Base-by-base conservation (phyloP, 2,113 vertebrate species). In the Castor canadensis region DNA sequence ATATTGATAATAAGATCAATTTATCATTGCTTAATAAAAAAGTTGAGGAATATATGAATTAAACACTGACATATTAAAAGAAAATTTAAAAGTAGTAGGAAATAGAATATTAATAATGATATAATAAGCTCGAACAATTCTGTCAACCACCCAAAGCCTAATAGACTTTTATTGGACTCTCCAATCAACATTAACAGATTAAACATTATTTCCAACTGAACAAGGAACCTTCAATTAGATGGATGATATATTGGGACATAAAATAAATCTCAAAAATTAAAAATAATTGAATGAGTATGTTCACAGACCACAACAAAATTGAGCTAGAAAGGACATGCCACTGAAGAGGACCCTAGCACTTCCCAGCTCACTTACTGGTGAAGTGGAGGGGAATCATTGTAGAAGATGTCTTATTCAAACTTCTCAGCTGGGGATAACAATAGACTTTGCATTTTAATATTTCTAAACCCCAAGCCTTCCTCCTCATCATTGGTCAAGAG, bases 321-420 rank as follows among this genome's bases (percentile, higher is more conserved):
- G 81, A 92, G 79, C 64, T 66, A 56, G 56, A 92, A 92, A 77
- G 87, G n/a, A n/a, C n/a, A n/a, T n/a, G n/a, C n/a, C n/a, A n/a
- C n/a, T n/a, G n/a, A n/a, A n/a, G n/a, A n/a, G n/a, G n/a, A n/a
- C n/a, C n/a, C n/a, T n/a, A n/a, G n/a, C n/a, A n/a, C n/a, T n/a
- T n/a, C n/a, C n/a, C n/a, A n/a, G n/a, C n/a, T n/a, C n/a, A n/a
- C n/a, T n/a, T n/a, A n/a, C n/a, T n/a, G n/a, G n/a, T n/a, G n/a
- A n/a, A n/a, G n/a, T n/a, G n/a, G n/a, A n/a, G n/a, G n/a, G n/a
- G n/a, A n/a, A n/a, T n/a, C n/a, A n/a, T n/a, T n/a, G n/a, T n/a
- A n/a, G n/a, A n/a, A n/a, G n/a, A n/a, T n/a, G n/a, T n/a, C n/a
- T n/a, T n/a, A n/a, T n/a, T n/a, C n/a, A n/a, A n/a, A n/a, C n/a